A percentile compares a stretch with the other conserved stretches of the same genome.
Evolutionary conservation across 2,888 invertebrate species (phyloP).

Genomic region (Chirona hameri): DNA sequence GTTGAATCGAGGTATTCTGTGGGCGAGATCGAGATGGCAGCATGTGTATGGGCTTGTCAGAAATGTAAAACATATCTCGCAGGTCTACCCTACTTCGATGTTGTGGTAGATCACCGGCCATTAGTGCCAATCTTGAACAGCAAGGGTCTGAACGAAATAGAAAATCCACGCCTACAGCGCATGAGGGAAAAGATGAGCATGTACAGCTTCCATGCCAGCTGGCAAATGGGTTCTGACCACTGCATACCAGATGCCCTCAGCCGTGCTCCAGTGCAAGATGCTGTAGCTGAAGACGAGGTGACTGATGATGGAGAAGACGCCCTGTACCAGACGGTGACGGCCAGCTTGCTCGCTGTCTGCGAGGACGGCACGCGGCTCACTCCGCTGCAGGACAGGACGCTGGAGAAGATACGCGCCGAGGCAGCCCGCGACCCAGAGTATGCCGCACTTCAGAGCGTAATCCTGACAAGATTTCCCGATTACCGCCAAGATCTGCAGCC

Average conservation of each 20-base stretch:
- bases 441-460: neutral
- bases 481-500: neutral
- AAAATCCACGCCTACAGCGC: neutral
- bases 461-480: neutral
- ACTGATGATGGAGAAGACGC: neutral
- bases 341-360: neutral
- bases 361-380: neutral
- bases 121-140: neutral
- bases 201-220: neutral
- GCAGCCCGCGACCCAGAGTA: neutral
- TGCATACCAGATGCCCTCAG: neutral
- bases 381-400: neutral
- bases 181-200: neutral
- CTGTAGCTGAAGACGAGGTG: neutral
- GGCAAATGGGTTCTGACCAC: neutral
- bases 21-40: neutral
- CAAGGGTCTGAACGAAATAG: neutral
- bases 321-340: neutral
- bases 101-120: neutral
- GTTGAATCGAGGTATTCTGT: neutral
- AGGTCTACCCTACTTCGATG: neutral
- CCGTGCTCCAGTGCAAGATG: neutral
- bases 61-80: neutral
- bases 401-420: neutral
- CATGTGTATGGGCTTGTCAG: neutral